phyloP scores from a whole-genome alignment of 1,140 invertebrate genomes.

The Scylla paramamosain region DNA sequence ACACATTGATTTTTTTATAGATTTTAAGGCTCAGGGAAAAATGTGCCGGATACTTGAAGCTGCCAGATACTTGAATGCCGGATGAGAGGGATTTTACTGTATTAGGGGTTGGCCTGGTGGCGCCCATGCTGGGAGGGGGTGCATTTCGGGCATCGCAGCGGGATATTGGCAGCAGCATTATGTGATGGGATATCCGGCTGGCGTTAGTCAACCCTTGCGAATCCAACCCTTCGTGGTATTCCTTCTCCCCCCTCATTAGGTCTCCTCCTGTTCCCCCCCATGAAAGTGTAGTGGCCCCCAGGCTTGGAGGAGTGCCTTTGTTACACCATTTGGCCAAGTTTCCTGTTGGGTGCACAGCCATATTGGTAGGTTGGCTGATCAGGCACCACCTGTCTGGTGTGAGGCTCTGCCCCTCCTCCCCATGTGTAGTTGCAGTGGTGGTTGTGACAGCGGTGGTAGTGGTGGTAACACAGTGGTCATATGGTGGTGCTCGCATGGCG shows the following conservation, averaged over 20 bases:
- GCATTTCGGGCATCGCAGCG: conserved; percentile 73
- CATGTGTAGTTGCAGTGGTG: conserved; percentile 37
- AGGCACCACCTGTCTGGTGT: conserved; percentile 65
- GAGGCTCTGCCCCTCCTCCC: conserved; percentile 29
- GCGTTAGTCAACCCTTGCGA: conserved; percentile 75
- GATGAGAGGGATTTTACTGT: no score
- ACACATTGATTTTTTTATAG: no score
- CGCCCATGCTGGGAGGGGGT: conserved; percentile 59
- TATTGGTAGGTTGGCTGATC: conserved; percentile 70
- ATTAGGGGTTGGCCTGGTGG: conserved; percentile 58
- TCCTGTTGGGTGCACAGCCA: conserved; percentile 72
- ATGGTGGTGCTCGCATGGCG: neutral
- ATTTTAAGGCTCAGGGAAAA: no score
- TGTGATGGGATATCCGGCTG: conserved; percentile 76
- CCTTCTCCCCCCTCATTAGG: conserved; percentile 10
- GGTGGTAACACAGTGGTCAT: neutral
- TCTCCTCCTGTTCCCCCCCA: neutral
- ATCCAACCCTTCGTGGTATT: conserved; percentile 72
- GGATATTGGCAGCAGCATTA: conserved; percentile 75
- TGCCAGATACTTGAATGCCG: no score
- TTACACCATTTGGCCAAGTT: conserved; percentile 75
- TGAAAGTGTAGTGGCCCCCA: conserved; percentile 53
- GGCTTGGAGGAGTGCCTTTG: conserved; percentile 63
- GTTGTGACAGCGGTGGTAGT: conserved; percentile 25
- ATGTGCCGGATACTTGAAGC: no score